Evolutionary conservation across 2,113 vertebrate genomes (phyloP).

Genomic region (Thomomys bottae): DNA sequence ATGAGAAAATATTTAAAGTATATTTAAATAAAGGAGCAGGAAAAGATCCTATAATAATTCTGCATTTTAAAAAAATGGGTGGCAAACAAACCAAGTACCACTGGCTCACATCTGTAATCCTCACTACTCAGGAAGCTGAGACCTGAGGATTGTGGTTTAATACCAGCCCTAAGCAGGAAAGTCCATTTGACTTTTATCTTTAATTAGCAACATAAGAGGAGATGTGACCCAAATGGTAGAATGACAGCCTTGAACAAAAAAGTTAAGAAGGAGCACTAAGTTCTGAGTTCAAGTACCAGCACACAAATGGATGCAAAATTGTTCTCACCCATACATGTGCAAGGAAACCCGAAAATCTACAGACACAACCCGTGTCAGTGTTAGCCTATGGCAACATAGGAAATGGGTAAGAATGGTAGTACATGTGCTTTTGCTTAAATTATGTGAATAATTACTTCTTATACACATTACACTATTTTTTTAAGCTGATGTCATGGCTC

Average conservation of each 20-base stretch:
- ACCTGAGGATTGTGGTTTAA: too few relatives aligned
- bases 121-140: too few relatives aligned
- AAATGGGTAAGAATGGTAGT: neutral
- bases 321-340: neutral
- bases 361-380: neutral
- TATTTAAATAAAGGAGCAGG: neutral
- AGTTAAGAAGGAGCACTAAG: too few relatives aligned
- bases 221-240: too few relatives aligned
- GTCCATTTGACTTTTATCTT: too few relatives aligned
- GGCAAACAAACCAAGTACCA: neutral
- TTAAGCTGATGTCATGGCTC: neutral
- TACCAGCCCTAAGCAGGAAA: too few relatives aligned
- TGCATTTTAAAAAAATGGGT: neutral
- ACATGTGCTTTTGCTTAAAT: neutral
- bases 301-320: neutral
- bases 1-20: neutral
- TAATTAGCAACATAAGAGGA: too few relatives aligned
- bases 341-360: conserved; percentile 12
- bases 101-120: too few relatives aligned
- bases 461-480: neutral
- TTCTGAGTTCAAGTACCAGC: too few relatives aligned
- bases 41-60: neutral
- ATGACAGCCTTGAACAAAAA: too few relatives aligned
- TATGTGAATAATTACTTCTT: neutral
- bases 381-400: neutral